Percentiles rank a stretch among this genome's conserved stretches.
These are phyloP conservation scores for Leptodactylus fuscus DNA, from an alignment of 2,113 vertebrate genomes.

Conservation along the genomic window DNA sequence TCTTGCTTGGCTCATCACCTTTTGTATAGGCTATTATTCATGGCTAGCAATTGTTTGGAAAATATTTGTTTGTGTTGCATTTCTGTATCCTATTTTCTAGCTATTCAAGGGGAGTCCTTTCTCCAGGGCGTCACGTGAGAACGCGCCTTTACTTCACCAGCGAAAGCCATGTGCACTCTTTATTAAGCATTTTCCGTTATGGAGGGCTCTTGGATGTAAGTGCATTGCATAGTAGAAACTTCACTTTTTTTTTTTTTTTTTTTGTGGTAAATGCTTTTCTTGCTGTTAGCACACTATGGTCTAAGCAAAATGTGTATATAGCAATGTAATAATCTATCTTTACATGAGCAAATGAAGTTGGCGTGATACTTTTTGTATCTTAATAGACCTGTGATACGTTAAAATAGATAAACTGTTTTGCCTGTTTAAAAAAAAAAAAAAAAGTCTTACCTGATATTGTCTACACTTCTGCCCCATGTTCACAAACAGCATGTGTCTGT, in stretches of 20 bases:
- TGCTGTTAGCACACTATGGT: too few relatives aligned
- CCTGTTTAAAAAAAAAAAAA: too few relatives aligned
- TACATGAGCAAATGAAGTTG: too few relatives aligned
- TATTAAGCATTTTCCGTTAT: slow-evolving; percentile 95
- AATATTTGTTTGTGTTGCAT: not conserved
- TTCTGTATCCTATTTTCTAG: slow-evolving; percentile 68
- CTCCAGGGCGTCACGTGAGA: slow-evolving; percentile 92
- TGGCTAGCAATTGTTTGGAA: not conserved
- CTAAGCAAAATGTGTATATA: too few relatives aligned
- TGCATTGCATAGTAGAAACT: not conserved
- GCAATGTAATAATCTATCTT: too few relatives aligned
- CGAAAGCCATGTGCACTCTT: slow-evolving; percentile 96
- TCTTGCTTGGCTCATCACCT: not conserved
- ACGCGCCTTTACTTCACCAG: slow-evolving; percentile 97
- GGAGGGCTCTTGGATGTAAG: slow-evolving; percentile 95
- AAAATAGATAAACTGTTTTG: too few relatives aligned
- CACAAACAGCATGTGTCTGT: too few relatives aligned
- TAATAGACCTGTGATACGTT: too few relatives aligned
- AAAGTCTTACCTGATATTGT: too few relatives aligned
- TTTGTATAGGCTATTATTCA: not conserved
- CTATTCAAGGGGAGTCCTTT: slow-evolving; percentile 96
- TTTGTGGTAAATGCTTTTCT: not conserved
- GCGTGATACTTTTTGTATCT: too few relatives aligned
- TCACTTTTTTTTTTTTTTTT: not conserved
- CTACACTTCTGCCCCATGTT: too few relatives aligned